Percentiles rank a stretch among this genome's conserved stretches.
phyloP scores from a whole-genome alignment of 2,797 vertebrate genomes.

The Crotalus adamanteus region DNA sequence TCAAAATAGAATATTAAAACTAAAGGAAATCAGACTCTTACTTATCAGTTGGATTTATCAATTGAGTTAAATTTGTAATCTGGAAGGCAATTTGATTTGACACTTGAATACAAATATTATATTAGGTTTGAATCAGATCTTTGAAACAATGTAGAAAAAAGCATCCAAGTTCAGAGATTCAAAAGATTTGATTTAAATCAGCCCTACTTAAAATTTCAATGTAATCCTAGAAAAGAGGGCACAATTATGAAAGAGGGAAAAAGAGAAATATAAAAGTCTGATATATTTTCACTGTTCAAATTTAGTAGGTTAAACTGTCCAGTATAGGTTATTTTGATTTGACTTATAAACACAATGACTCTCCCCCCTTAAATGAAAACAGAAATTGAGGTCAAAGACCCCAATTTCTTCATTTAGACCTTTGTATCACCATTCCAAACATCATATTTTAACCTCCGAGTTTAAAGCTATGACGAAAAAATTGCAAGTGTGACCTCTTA shows the following conservation, averaged over 20 bases:
- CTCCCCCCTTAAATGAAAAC: constrained; percentile 23
- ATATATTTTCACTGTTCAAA: constrained; percentile 43
- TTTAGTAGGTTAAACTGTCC: constrained; percentile 60
- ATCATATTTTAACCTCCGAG: constrained; percentile 66
- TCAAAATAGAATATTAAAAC: background rate
- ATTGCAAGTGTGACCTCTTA: constrained; percentile 57
- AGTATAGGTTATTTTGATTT: constrained; percentile 56
- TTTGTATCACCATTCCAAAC: constrained; percentile 62
- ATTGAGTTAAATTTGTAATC: background rate
- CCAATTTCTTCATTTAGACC: constrained; percentile 69
- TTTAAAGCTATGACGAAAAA: constrained; percentile 61
- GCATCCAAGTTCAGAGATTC: background rate
- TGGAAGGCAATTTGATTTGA: background rate
- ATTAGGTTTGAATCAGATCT: background rate
- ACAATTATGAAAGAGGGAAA: too few relatives aligned
- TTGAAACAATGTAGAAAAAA: background rate
- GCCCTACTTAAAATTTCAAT: background rate
- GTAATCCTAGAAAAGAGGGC: background rate
- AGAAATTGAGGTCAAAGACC: constrained; percentile 70
- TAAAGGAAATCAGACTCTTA: background rate
- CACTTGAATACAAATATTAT: background rate
- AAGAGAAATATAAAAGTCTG: constrained; percentile 23
- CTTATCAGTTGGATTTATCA: background rate
- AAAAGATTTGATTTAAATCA: background rate
- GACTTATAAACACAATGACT: constrained; percentile 50